phyloP scores from a whole-genome alignment of 2,797 vertebrate species.

The Tapera naevia region DNA sequence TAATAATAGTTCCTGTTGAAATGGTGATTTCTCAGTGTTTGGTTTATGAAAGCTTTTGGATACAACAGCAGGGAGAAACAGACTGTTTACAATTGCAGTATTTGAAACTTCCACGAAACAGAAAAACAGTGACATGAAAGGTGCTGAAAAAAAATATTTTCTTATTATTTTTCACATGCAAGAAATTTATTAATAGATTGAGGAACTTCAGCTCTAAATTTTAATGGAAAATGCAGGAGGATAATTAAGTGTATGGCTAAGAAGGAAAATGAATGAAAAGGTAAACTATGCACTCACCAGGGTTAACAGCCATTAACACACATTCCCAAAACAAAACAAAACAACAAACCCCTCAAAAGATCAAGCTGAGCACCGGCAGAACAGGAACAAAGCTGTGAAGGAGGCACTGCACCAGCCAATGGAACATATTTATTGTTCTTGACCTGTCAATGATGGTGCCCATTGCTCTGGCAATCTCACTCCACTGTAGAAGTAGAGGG shows the following conservation, averaged over 20 bases:
- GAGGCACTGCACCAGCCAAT: background rate
- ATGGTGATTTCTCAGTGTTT: background rate
- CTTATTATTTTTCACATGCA: background rate
- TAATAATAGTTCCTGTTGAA: background rate
- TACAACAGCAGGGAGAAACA: background rate
- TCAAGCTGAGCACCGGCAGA: background rate
- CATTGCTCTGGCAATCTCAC: background rate
- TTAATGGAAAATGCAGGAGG: background rate
- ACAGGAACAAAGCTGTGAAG: background rate
- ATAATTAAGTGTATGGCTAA: background rate
- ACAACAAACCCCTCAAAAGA: background rate
- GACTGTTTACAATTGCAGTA: background rate
- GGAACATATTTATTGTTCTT: background rate
- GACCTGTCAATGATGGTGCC: background rate
- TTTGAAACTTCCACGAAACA: background rate
- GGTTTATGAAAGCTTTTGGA: background rate
- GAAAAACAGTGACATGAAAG: background rate
- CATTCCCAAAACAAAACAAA: accelerated
- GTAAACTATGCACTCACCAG: background rate
- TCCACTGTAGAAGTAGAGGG: background rate
- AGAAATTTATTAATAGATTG: background rate
- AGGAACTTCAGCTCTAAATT: background rate
- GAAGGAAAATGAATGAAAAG: background rate
- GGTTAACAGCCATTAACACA: background rate
- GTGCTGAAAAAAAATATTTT: background rate